Evolutionary conservation across 2,797 vertebrate genomes (phyloP), one percentile per base, ranked within the genome.

Genomic region (Vireo griseus): DNA sequence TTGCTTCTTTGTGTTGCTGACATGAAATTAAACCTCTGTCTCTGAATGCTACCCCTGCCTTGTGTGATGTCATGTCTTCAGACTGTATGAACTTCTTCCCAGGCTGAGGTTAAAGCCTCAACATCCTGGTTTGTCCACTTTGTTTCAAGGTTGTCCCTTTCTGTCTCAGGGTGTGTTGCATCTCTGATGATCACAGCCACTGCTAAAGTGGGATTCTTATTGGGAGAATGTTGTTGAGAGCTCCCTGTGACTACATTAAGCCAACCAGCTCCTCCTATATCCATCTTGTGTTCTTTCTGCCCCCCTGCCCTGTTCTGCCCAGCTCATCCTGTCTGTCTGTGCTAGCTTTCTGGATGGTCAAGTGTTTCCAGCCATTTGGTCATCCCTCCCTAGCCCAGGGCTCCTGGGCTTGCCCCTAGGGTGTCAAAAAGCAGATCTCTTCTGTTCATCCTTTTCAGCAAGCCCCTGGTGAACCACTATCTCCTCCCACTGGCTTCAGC

Each of bases 21-120:
- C 66, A 54, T 83, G 81, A 95, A 94, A 97, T 96, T 96, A 97
- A 97, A 96, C 13, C 37, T 92, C 66, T 1, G 5, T 88, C 89
- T 76, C 83, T 91, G 57, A 86, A 75, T 2, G 20, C 45, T 79
- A 57, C 16, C 31, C 39, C 33, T 58, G 72, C 61, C 62, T 76
- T 48, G 12, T 91, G 65, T 90, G 44, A 48, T 40, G 15, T 17
- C 0, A 0, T 81, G 54, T 62, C 50, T 80, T 75, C 31, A 45
- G 48, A 47, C 31, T 33, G 2, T 12, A n/a, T 10, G n/a, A 28
- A 21, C 20, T 9, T 78, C 35, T 72, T 77, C 26, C 45, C 26
- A 35, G 31, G 31, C 51, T 76, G 33, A 76, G 22, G 20, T 45
- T 73, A 69, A 73, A 86, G 54, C 33, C 22, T 85, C 42, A 33